Evolutionary conservation across 2,113 vertebrate genomes (phyloP).

Genomic region (Callocephalon fimbriatum): DNA sequence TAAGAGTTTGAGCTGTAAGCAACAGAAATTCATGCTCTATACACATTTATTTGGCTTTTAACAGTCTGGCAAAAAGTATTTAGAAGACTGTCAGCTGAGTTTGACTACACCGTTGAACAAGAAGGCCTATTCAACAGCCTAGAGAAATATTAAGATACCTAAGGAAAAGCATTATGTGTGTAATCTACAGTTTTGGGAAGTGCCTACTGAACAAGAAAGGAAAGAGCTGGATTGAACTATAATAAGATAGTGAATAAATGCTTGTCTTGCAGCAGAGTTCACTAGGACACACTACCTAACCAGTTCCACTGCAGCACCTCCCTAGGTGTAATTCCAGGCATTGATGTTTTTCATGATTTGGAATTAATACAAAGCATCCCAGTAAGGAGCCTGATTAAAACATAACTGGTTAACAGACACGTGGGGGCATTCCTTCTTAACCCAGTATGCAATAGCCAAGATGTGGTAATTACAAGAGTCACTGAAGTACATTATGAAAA

Average conservation of each 20-base stretch:
- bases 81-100: neutral
- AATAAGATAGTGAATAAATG: neutral
- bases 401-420: neutral
- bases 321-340: neutral
- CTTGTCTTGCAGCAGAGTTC: neutral
- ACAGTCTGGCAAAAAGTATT: neutral
- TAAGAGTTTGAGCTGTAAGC: neutral
- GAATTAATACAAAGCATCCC: neutral
- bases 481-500: neutral
- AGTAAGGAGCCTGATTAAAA: neutral
- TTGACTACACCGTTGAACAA: neutral
- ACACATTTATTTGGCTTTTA: neutral
- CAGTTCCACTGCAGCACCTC: neutral
- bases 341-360: neutral
- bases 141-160: neutral
- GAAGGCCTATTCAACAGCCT: neutral
- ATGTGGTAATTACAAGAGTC: neutral
- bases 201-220: neutral
- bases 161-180: neutral
- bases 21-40: neutral
- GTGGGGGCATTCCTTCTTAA: neutral
- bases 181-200: neutral
- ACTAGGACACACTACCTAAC: neutral
- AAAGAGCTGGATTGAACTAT: neutral
- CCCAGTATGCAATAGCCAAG: neutral